Base-by-base conservation (phyloP, 2,797 vertebrate species). In the Macropus fuliginosus region DNA sequence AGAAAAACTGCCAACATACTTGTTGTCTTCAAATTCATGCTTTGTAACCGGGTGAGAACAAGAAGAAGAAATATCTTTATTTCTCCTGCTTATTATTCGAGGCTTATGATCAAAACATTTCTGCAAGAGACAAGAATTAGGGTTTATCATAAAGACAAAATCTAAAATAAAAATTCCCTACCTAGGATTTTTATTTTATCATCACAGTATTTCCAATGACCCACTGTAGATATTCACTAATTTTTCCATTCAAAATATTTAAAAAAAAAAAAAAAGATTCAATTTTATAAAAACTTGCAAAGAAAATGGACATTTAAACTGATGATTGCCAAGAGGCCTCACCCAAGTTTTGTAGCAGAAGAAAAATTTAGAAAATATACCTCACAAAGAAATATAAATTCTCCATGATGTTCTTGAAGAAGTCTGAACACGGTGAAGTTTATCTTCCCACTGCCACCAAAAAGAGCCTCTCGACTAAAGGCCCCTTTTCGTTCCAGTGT, bases 41-140 rank as follows among this genome's bases (percentile, higher is more conserved):
- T 99, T 99, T 91, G 99, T 99, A 98, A 99, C 99, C 1, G 99
- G 99, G 96, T 99, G 99, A 98, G 99, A 99, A 98, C 99, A 99
- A 95, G 99, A 98, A n/a, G 99, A 98, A 31, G 99, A 98, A 96
- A 99, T 99, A 97, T 99, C 99, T 98, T 99, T 99, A 98, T 99
- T 99, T 98, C 99, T 99, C 99, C 99, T 99, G 99, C 99, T 99
- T 99, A 99, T 99, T 98, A 99, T 99, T 99, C 99, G 99, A 96
- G 99, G 99, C 98, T 99, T 99, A 98, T 99, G 99, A 98, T 99
- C 99, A 99, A 99, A 99, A 98, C 99, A 99, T 98, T 99, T 99
- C 99, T 99, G 98, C 66, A 99, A 99, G 54, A 98, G 13, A 98
- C 92, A 98, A 97, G 93, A 46, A 97, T 10, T 46, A 96, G 92